Percentiles rank a stretch among this genome's conserved stretches.
These are phyloP conservation scores for Lophotriccus pileatus DNA, from an alignment of 2,797 vertebrate genomes.

Conservation along the genomic window DNA sequence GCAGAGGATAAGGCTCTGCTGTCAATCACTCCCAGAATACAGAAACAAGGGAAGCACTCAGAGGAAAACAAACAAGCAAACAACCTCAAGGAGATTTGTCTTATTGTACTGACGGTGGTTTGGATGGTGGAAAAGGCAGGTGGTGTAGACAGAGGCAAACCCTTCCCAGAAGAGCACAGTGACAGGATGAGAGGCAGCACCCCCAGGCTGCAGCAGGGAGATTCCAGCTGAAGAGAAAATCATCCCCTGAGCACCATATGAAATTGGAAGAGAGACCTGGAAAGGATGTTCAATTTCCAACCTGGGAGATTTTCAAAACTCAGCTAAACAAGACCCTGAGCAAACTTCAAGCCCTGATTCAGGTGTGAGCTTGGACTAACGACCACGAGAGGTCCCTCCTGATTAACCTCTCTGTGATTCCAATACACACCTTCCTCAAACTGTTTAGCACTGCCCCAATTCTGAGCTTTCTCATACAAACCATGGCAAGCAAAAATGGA, in stretches of 20 bases:
- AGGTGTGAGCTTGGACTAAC: not conserved
- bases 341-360: not conserved
- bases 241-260: not conserved
- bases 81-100: not conserved
- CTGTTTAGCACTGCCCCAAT: not conserved
- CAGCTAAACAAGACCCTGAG: not conserved
- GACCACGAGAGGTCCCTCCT: not conserved
- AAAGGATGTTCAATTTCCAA: not conserved
- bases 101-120: not conserved
- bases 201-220: not conserved
- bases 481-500: not conserved
- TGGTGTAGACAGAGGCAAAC: not conserved
- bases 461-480: not conserved
- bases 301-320: not conserved
- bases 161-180: not conserved
- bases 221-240: not conserved
- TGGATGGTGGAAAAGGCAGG: not conserved
- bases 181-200: not conserved
- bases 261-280: not conserved
- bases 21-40: not conserved
- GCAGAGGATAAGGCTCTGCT: not conserved
- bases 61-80: not conserved
- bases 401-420: not conserved
- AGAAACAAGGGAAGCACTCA: not conserved
- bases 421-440: not conserved